Percentiles rank a stretch among this genome's conserved stretches.
These are phyloP conservation scores for Hycleus phaleratus DNA, from an alignment of 1,140 invertebrate species.

Conservation along the genomic window DNA sequence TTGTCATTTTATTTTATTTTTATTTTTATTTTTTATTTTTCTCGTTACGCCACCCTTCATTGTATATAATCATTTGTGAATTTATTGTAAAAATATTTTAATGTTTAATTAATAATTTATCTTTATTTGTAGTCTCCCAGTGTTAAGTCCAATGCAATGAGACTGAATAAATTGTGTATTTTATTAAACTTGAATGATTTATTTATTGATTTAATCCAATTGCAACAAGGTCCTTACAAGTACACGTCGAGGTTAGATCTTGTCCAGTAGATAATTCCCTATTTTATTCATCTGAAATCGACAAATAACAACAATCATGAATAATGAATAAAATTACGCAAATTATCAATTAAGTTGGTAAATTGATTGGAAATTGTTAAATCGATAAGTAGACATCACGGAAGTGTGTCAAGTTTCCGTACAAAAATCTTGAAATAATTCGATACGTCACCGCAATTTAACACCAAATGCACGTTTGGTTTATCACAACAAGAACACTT, in stretches of 20 bases:
- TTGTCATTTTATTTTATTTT: neutral
- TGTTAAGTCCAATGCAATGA: conserved; percentile 37
- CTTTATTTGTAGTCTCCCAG: conserved; percentile 30
- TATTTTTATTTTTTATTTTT: conserved; percentile 10
- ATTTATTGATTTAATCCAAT: neutral
- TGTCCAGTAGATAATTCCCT: too few species aligned
- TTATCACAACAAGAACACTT: too few species aligned
- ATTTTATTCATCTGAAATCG: too few species aligned
- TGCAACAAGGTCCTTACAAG: conserved; percentile 22
- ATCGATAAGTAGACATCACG: too few species aligned
- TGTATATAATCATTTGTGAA: conserved; percentile 36
- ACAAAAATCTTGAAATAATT: too few species aligned
- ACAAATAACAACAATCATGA: too few species aligned
- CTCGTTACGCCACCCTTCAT: conserved; percentile 7
- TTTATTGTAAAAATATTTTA: conserved; percentile 35
- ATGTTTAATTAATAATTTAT: conserved; percentile 31
- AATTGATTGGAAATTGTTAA: too few species aligned
- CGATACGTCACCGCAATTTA: too few species aligned
- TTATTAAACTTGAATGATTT: conserved; percentile 22
- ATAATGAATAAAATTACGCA: too few species aligned
- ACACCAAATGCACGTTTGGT: too few species aligned
- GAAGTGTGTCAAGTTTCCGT: too few species aligned
- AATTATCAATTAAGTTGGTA: too few species aligned
- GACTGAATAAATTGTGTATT: conserved; percentile 39
- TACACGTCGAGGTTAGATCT: conserved; percentile 23